A percentile compares a stretch with the other conserved stretches of the same genome.
Evolutionary conservation across 2,797 vertebrate species (phyloP).

Genomic region (Myotis vivesi): DNA sequence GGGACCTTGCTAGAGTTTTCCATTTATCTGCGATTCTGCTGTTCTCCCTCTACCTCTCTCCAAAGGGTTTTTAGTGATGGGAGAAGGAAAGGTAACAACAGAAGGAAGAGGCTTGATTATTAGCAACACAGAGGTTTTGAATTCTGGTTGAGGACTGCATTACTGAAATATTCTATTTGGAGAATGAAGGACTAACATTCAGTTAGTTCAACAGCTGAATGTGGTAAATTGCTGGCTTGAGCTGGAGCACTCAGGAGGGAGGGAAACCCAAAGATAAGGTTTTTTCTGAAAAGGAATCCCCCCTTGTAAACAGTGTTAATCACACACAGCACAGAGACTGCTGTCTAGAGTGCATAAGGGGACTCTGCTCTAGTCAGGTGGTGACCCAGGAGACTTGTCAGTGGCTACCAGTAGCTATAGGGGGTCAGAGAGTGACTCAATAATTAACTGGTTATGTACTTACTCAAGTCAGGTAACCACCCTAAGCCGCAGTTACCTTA

Average conservation of each 20-base stretch:
- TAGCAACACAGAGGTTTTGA: not conserved
- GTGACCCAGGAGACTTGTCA: not conserved
- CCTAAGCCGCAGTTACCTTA: not conserved
- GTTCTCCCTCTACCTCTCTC: not conserved
- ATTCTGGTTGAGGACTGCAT: not conserved
- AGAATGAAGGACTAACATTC: not conserved
- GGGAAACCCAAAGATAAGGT: not conserved
- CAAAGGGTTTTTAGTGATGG: not conserved
- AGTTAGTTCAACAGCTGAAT: not conserved
- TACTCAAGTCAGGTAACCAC: not conserved
- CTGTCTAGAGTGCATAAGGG: accelerated
- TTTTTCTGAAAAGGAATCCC: not conserved
- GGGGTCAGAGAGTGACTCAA: not conserved
- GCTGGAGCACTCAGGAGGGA: not conserved
- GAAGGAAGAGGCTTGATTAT: not conserved
- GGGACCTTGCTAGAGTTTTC: not conserved
- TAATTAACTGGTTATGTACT: not conserved
- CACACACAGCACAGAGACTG: not conserved
- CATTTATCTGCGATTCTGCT: not conserved
- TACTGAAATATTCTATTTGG: not conserved
- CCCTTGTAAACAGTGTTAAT: not conserved
- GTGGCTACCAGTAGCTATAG: not conserved
- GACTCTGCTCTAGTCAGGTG: not conserved
- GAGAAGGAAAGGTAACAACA: not conserved
- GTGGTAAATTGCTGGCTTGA: not conserved